A percentile compares a stretch with the other conserved stretches of the same genome.
Evolutionary conservation across 2,113 vertebrate genomes (phyloP).

Genomic region (Leptodactylus fuscus): DNA sequence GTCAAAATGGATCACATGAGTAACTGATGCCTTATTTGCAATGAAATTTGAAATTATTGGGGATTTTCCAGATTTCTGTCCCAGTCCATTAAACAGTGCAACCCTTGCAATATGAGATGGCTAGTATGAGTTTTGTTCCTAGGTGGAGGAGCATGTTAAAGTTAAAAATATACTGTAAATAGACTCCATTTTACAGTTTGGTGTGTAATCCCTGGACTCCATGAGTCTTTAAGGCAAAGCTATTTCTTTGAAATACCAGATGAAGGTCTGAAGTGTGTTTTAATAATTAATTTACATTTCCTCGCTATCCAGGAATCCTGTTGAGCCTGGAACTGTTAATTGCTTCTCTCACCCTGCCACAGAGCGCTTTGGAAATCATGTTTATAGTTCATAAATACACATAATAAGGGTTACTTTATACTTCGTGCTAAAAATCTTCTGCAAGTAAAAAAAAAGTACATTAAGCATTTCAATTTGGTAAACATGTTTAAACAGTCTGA

Average conservation of each 20-base stretch:
- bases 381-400: constrained; percentile 61
- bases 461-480: constrained; percentile 24
- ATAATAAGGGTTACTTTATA: constrained; percentile 60
- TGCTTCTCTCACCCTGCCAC: constrained; percentile 71
- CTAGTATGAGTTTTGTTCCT: too few species aligned
- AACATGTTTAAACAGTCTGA: constrained; percentile 27
- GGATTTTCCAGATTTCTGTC: too few species aligned
- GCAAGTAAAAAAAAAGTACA: constrained; percentile 30
- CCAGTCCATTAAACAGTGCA: too few species aligned
- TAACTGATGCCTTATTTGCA: too few species aligned
- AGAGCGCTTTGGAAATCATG: constrained; percentile 63
- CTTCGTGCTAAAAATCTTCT: constrained; percentile 61
- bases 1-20: too few species aligned
- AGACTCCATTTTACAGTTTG: background rate
- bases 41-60: too few species aligned
- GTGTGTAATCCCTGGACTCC: constrained; percentile 11
- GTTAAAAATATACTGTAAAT: background rate
- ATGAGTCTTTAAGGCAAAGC: constrained; percentile 61
- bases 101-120: too few species aligned
- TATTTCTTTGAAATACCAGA: constrained; percentile 66
- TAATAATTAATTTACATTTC: constrained; percentile 72
- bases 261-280: constrained; percentile 60
- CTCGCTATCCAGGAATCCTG: constrained; percentile 57
- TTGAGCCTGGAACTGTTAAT: constrained; percentile 69
- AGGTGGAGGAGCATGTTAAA: too few species aligned